Percentiles rank a stretch among this genome's conserved stretches.
phyloP scores from a whole-genome alignment of 2,797 vertebrate genomes.

The Picus viridis region DNA sequence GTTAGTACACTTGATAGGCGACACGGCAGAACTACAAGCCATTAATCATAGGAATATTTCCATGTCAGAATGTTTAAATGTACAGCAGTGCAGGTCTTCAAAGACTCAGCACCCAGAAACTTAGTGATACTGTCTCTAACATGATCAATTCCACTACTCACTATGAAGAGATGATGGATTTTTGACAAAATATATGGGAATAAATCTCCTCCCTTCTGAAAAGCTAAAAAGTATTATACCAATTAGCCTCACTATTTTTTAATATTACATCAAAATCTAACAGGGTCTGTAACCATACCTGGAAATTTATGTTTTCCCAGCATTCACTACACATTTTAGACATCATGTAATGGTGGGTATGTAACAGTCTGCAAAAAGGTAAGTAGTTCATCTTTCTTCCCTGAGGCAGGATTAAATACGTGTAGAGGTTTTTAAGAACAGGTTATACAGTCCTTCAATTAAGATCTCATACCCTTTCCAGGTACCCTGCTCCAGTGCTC shows the following conservation, averaged over 20 bases:
- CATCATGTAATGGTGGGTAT: slow-evolving; percentile 14
- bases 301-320: background rate
- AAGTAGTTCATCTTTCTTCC: slow-evolving; percentile 36
- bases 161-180: background rate
- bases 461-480: slow-evolving; percentile 7
- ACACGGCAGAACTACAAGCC: slow-evolving; percentile 5
- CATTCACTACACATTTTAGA: background rate
- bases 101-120: background rate
- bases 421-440: slow-evolving; percentile 48
- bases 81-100: background rate
- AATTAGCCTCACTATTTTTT: background rate
- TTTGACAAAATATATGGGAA: background rate
- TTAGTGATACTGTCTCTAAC: background rate
- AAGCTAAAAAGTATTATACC: background rate
- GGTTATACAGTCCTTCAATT: slow-evolving; percentile 36
- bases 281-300: background rate
- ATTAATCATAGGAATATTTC: background rate
- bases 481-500: background rate
- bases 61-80: background rate
- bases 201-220: background rate
- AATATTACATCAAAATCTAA: background rate
- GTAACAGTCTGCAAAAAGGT: background rate
- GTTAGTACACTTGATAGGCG: background rate
- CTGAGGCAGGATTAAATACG: background rate
- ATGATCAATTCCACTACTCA: background rate